Percentiles rank a stretch among this genome's conserved stretches.
Conservation (phyloP, 2,797 vertebrate species). For the Pterois miles region DNA sequence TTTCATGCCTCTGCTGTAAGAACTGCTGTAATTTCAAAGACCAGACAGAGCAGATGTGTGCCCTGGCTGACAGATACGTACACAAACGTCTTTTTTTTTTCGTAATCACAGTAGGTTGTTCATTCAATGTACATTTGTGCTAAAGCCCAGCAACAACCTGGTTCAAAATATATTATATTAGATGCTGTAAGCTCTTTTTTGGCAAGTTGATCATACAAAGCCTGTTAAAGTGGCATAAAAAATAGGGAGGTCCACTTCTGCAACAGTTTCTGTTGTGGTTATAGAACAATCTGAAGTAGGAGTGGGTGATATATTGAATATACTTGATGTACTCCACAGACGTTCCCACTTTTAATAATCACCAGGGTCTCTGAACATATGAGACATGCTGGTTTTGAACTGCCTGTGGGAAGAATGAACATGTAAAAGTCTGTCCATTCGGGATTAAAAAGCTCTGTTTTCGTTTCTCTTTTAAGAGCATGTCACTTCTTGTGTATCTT, state of each 20-base stretch:
- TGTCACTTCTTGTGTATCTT: too few relatives aligned
- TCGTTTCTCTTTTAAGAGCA: too few relatives aligned
- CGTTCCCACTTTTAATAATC: too few relatives aligned
- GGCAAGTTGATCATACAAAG: not conserved
- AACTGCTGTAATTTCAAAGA: not conserved
- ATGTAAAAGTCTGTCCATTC: too few relatives aligned
- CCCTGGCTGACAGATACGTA: not conserved
- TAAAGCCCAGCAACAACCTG: not conserved
- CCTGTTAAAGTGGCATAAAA: not conserved
- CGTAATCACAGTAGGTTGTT: not conserved
- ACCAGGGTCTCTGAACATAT: too few relatives aligned
- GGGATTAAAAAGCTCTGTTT: too few relatives aligned
- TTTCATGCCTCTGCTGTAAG: slow-evolving; percentile 4
- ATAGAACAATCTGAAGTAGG: too few relatives aligned
- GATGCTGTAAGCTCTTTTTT: not conserved
- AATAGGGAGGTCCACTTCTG: not conserved
- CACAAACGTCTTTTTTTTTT: not conserved
- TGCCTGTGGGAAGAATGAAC: too few relatives aligned
- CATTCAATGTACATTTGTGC: not conserved
- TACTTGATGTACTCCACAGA: too few relatives aligned
- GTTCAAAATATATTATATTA: not conserved
- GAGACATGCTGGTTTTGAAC: too few relatives aligned
- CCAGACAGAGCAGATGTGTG: not conserved
- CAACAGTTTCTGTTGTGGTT: not conserved
- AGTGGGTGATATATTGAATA: too few relatives aligned